Evolutionary conservation across 2,888 invertebrate species (phyloP).

Genomic region (Polyommatus iphigenia): DNA sequence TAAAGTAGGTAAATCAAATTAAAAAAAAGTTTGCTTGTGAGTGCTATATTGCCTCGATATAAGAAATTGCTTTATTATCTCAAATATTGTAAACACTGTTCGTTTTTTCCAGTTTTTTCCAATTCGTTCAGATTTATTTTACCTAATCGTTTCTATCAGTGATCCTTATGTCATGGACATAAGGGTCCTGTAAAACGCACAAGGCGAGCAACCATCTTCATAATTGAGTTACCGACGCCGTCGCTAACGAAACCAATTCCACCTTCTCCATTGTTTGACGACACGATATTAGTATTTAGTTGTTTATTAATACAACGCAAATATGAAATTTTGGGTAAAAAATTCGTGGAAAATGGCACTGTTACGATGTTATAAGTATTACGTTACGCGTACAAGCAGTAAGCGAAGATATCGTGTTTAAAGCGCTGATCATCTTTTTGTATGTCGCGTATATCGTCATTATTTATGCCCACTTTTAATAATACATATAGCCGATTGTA

Average conservation of each 20-base stretch:
- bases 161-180: neutral
- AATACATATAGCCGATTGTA: too few relatives aligned
- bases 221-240: conserved; percentile 60
- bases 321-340: neutral
- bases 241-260: conserved; percentile 71
- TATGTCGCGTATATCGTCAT: too few relatives aligned
- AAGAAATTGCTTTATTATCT: conserved; percentile 6
- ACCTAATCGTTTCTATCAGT: neutral
- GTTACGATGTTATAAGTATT: neutral
- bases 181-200: conserved; percentile 25
- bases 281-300: conserved; percentile 47
- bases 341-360: neutral
- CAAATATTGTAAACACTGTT: neutral
- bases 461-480: too few relatives aligned
- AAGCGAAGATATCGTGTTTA: neutral
- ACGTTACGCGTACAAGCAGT: neutral
- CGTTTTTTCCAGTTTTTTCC: too few relatives aligned
- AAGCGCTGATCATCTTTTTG: neutral
- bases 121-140: neutral
- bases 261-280: conserved; percentile 47
- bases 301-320: too few relatives aligned
- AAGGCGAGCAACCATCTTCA: conserved; percentile 48
- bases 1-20: too few relatives aligned
- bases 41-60: too few relatives aligned
- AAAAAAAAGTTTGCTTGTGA: too few relatives aligned